phyloP scores from a whole-genome alignment of 2,888 invertebrate species.

The Macaria notata region DNA sequence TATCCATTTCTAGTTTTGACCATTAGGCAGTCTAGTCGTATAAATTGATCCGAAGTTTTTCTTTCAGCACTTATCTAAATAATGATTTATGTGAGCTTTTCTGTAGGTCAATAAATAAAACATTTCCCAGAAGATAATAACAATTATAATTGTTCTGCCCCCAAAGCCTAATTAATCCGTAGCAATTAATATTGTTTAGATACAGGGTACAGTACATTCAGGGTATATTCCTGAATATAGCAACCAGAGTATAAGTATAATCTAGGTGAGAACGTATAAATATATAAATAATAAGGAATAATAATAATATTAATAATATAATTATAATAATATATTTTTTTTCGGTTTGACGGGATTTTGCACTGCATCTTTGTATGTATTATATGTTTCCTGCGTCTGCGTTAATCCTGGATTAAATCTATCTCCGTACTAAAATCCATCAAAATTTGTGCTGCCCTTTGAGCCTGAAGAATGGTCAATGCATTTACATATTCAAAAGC shows the following conservation, averaged over 20 bases:
- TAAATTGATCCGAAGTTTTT: constrained; percentile 12
- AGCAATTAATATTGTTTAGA: constrained; percentile 21
- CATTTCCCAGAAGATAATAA: constrained; percentile 18
- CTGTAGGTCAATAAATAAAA: constrained; percentile 18
- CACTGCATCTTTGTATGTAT: too few species aligned
- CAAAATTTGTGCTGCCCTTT: too few species aligned
- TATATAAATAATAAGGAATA: too few species aligned
- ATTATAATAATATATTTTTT: too few species aligned
- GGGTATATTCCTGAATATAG: constrained; percentile 8
- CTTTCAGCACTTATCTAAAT: constrained; percentile 10
- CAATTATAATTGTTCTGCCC: constrained; percentile 11
- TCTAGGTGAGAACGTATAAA: too few species aligned
- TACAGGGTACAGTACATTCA: constrained; percentile 10
- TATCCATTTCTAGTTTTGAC: constrained; percentile 6
- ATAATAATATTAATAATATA: too few species aligned
- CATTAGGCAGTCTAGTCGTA: constrained; percentile 14
- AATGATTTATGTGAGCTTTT: constrained; percentile 18
- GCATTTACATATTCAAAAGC: too few species aligned
- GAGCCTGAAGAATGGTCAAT: too few species aligned
- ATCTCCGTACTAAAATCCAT: too few species aligned
- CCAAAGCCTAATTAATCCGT: constrained; percentile 29
- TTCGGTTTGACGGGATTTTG: too few species aligned
- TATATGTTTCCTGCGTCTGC: too few species aligned
- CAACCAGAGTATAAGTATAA: not conserved
- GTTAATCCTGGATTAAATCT: too few species aligned